Conservation (phyloP, 37 sponge, comb jelly and placozoan species). For the Corticium candelabrum region DNA sequence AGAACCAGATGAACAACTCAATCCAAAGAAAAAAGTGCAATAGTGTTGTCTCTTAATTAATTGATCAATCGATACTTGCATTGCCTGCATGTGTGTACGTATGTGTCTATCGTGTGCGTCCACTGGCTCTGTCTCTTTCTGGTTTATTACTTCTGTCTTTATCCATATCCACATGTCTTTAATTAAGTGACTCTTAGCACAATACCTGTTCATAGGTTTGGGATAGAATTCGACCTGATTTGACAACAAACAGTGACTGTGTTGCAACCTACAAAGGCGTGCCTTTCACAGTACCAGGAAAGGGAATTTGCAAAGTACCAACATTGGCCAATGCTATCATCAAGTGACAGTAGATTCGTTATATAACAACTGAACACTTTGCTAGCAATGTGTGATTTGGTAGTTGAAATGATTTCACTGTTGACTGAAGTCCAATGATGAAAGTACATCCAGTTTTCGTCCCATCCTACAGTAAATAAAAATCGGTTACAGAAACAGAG, state of each 20-base stretch:
- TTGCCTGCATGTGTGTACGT: too few relatives aligned
- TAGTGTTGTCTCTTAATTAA: too few relatives aligned
- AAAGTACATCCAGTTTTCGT: too few relatives aligned
- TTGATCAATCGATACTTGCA: too few relatives aligned
- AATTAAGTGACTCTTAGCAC: neutral
- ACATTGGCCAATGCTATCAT: conserved; percentile 44
- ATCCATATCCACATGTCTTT: neutral
- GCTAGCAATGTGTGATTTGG: conserved; percentile 5
- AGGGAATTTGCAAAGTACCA: conserved; percentile 57
- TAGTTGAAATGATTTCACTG: too few relatives aligned
- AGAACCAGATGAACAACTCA: conserved; percentile 65
- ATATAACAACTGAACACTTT: neutral
- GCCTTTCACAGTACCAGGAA: conserved; percentile 59
- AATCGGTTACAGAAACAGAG: too few relatives aligned
- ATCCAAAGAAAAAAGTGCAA: conserved; percentile 94
- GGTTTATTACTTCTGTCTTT: neutral
- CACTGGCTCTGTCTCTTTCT: too few relatives aligned
- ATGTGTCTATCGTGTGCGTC: too few relatives aligned
- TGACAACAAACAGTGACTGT: conserved; percentile 47
- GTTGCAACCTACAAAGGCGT: conserved; percentile 62
- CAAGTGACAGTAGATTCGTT: conserved; percentile 25
- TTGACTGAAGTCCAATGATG: too few relatives aligned
- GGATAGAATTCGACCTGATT: conserved; percentile 71
- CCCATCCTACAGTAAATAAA: too few relatives aligned
- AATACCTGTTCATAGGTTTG: neutral